A percentile compares a stretch with the other conserved stretches of the same genome.
These are phyloP conservation scores for Muscina levida DNA, from an alignment of 2,888 invertebrate species.

Conservation along the genomic window DNA sequence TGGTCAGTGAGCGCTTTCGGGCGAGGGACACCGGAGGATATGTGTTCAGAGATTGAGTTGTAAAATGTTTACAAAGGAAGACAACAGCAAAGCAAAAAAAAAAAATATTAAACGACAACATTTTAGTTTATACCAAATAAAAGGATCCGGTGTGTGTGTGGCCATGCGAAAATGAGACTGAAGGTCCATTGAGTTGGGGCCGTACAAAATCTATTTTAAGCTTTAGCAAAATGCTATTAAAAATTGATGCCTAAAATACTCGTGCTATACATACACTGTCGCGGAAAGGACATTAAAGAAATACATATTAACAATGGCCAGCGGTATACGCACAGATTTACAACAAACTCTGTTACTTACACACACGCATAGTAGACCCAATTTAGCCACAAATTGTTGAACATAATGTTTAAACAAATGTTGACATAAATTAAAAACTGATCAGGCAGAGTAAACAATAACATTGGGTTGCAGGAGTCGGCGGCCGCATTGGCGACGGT, in stretches of 20 bases:
- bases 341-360: too few species aligned
- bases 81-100: conserved; percentile 3
- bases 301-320: background rate
- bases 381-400: conserved; percentile 57
- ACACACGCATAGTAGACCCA: conserved; percentile 19
- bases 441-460: conserved; percentile 70
- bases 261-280: too few species aligned
- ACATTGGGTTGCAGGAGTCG: conserved; percentile 50
- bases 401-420: conserved; percentile 69
- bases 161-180: too few species aligned
- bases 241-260: conserved; percentile 45
- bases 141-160: background rate
- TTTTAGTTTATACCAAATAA: background rate
- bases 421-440: conserved; percentile 76
- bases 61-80: conserved; percentile 3
- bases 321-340: background rate
- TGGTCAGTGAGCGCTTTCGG: conserved; percentile 1
- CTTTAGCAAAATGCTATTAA: conserved; percentile 44
- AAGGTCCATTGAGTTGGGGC: too few species aligned
- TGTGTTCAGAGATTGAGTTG: conserved; percentile 42
- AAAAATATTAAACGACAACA: background rate
- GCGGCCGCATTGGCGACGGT: background rate
- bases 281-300: conserved; percentile 6
- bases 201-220: conserved; percentile 35
- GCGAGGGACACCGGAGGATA: conserved; percentile 10